These are phyloP conservation scores for Campoplex capitator DNA, from an alignment of 2,888 invertebrate genomes.

Conservation along the genomic window DNA sequence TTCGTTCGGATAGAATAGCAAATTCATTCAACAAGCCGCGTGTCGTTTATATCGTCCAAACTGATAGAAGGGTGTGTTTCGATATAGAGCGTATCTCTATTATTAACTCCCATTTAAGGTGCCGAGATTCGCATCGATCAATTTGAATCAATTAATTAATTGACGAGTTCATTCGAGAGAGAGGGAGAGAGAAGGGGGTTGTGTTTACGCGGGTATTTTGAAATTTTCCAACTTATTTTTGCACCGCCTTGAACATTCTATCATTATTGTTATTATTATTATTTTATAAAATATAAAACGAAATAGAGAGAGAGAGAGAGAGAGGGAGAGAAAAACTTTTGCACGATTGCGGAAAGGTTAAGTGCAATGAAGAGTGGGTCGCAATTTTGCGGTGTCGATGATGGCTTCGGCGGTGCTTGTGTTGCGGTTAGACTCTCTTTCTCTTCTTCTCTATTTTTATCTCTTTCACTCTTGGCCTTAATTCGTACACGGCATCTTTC, in stretches of 20 bases:
- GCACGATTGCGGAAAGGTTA: constrained; percentile 67
- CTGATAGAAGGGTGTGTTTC: constrained; percentile 37
- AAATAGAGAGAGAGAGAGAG: constrained; percentile 1
- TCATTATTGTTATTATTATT: background rate
- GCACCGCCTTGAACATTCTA: background rate
- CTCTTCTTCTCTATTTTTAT: constrained; percentile 62
- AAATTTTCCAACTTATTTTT: background rate
- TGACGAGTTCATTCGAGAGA: background rate
- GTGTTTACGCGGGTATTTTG: background rate
- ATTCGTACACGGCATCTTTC: constrained; percentile 44
- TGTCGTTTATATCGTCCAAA: constrained; percentile 56
- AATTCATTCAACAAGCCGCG: constrained; percentile 66
- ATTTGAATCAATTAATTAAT: constrained; percentile 46
- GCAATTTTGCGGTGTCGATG: constrained; percentile 80
- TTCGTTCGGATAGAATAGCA: constrained; percentile 65
- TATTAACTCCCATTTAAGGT: constrained; percentile 1
- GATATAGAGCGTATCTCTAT: background rate
- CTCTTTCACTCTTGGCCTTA: constrained; percentile 32
- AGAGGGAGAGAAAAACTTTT: constrained; percentile 36
- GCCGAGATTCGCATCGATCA: constrained; percentile 5
- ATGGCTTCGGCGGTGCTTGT: constrained; percentile 80
- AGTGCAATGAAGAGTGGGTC: constrained; percentile 60
- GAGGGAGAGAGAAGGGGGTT: too few species aligned
- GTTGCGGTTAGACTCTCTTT: constrained; percentile 78
- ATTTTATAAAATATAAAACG: background rate